phyloP scores from a whole-genome alignment of 2,113 vertebrate genomes.

The Hemibagrus wyckioides region DNA sequence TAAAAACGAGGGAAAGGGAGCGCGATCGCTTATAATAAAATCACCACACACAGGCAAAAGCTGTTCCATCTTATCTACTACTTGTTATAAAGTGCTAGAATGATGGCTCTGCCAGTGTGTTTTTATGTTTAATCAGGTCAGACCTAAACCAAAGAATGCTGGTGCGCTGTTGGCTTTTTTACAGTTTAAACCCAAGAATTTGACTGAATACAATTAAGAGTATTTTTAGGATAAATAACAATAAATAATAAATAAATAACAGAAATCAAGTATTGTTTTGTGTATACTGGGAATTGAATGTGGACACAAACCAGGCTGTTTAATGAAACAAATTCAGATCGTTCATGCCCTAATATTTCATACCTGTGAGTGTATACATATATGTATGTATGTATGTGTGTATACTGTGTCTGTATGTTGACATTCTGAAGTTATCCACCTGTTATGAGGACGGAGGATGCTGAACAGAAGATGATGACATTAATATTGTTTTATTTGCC shows the following conservation, averaged over 20 bases:
- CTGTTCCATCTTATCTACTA: neutral
- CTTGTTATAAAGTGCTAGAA: neutral
- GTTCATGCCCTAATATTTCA: neutral
- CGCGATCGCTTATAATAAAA: neutral
- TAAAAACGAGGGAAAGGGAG: neutral
- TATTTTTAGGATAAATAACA: neutral
- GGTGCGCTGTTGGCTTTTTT: neutral
- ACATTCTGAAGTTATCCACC: neutral
- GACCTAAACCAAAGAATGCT: neutral
- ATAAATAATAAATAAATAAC: neutral
- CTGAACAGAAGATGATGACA: neutral
- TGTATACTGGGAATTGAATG: neutral
- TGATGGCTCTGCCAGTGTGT: neutral
- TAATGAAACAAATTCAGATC: conserved; percentile 5
- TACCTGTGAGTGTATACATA: neutral
- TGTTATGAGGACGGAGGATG: neutral
- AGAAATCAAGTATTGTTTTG: neutral
- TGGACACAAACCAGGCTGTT: neutral
- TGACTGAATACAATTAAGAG: neutral
- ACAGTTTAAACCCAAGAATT: neutral
- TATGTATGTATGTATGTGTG: neutral
- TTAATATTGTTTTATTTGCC: neutral
- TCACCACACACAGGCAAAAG: too few species aligned
- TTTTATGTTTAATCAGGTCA: conserved; percentile 9
- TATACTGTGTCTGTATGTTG: neutral